phyloP scores from a whole-genome alignment of 2,888 invertebrate species.

The Diadegma fenestrale region DNA sequence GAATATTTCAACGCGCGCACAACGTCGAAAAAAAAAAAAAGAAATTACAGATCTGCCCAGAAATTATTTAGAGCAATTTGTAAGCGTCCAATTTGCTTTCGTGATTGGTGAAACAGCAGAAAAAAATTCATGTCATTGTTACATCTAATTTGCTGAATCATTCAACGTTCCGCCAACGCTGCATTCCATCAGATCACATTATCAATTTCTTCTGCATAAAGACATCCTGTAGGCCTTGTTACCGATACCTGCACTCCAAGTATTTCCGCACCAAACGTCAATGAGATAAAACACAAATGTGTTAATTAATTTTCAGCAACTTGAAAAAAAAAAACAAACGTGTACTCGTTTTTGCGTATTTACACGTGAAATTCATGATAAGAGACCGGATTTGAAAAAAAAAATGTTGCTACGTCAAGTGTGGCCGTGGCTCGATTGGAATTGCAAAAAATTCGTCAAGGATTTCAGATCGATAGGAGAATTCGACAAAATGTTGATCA shows the following conservation, averaged over 20 bases:
- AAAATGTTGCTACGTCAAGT: background rate
- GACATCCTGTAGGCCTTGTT: background rate
- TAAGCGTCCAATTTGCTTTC: background rate
- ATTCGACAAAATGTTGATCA: background rate
- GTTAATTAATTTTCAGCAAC: background rate
- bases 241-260: background rate
- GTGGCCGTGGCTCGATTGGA: background rate
- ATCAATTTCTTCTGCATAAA: conserved; percentile 17
- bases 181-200: background rate
- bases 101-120: conserved; percentile 12
- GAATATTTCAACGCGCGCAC: background rate
- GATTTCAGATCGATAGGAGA: too few relatives aligned
- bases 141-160: conserved; percentile 42
- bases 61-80: background rate
- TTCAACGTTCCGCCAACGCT: background rate
- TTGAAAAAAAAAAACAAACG: background rate
- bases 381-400: background rate
- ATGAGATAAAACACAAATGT: conserved; percentile 21
- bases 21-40: background rate
- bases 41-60: background rate
- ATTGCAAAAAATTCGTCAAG: too few relatives aligned
- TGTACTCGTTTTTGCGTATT: background rate
- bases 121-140: conserved; percentile 19
- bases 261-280: background rate
- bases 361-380: background rate